Evolutionary conservation across 2,888 invertebrate genomes (phyloP).

Genomic region (Xylota sylvarum): DNA sequence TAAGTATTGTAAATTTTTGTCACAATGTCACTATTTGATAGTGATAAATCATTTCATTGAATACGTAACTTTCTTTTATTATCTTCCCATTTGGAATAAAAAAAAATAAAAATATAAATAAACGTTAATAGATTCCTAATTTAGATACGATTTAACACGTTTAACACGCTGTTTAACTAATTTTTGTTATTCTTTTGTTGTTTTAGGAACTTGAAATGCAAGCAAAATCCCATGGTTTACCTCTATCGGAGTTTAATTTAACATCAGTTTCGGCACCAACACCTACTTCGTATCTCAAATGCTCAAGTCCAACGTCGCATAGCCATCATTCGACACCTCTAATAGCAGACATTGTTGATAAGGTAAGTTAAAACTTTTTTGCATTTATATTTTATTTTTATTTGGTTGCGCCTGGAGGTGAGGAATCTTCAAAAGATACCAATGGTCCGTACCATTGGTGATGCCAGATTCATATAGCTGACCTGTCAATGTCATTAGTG

Average conservation of each 20-base stretch:
- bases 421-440: no score
- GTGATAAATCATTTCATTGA: no score
- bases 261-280: conserved; percentile 84
- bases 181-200: conserved; percentile 23
- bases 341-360: conserved; percentile 84
- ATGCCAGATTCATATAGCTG: no score
- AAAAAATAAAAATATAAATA: no score
- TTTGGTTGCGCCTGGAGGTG: no score
- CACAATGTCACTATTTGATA: background rate
- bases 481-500: no score
- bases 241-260: conserved; percentile 87
- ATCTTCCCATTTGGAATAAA: background rate
- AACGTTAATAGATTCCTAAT: background rate
- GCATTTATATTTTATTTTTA: no score
- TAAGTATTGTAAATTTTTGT: no score
- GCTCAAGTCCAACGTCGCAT: conserved; percentile 81
- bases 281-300: conserved; percentile 84
- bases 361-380: conserved; percentile 80
- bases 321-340: conserved; percentile 80
- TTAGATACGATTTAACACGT: background rate
- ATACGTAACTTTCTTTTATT: no score
- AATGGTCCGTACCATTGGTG: no score
- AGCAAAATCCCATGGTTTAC: conserved; percentile 91
- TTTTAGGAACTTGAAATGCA: conserved; percentile 91
- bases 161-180: no score